Evolutionary conservation across 2,888 invertebrate genomes (phyloP), one percentile per base, ranked within the genome.

Genomic region (Euspilapteryx auroguttella): DNA sequence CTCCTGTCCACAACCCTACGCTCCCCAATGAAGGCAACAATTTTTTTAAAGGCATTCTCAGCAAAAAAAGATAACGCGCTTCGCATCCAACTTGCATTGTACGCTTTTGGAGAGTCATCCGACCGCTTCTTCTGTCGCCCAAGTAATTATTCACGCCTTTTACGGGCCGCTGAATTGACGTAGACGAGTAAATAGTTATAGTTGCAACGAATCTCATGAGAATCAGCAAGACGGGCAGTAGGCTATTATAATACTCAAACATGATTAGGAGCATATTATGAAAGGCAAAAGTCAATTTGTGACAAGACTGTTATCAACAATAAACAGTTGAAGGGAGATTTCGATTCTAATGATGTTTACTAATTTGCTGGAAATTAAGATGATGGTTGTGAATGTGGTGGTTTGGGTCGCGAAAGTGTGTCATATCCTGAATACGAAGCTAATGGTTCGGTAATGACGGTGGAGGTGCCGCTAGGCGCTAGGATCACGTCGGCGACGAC

Each of bases 81-180:
- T 42, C 41, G 37, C 43, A 44, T 42, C 39, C 37, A 41, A 46
- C 44, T 24, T 10, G 10, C 39, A 44, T 44, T 41, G 37, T 38
- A 41, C 39, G 43, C 45, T 49, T 52, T 40, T 41, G 48, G 38
- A 44, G 37, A 41, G 50, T 55, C 43, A 53, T 55, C 45, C 41
- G 37, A 56, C 62, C 44, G 39, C 62, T 71, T 71, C 68, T 71
- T 73, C 46, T 53, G 42, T 43, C 36, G 47, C 38, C 41, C 42
- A 35, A 41, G 45, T 61, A 63, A 63, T 66, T 64, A 66, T 66
- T 61, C 55, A 63, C 55, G 51, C 63, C 68, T 47, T 69, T 56
- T 68, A 64, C 38, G 62, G 61, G 34, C 43, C 47, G 44, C 44
- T 47, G 55, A 61, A 35, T 31, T 28, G 17, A 31, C 25, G 24